phyloP scores from a whole-genome alignment of 2,113 vertebrate genomes.

The Etheostoma spectabile region DNA sequence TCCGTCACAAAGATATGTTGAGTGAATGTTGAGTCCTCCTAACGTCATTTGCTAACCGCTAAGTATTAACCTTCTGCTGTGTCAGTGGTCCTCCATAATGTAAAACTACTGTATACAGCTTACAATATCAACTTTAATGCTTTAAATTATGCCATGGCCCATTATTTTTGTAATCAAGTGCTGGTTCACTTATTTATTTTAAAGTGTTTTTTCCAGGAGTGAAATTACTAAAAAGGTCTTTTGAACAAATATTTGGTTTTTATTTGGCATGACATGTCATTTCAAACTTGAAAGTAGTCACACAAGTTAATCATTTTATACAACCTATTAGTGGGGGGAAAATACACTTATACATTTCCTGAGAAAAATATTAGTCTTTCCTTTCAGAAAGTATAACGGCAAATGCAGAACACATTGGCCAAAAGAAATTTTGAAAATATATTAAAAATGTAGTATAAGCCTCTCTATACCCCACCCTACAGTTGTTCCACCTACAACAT shows the following conservation, averaged over 20 bases:
- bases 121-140: background rate
- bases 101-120: background rate
- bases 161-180: slow-evolving; percentile 26
- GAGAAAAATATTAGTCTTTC: background rate
- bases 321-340: background rate
- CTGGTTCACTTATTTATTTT: background rate
- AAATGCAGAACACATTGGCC: slow-evolving; percentile 15
- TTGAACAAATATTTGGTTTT: background rate
- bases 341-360: background rate
- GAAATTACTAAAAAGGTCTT: background rate
- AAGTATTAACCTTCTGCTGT: background rate
- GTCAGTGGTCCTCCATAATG: background rate
- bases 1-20: background rate
- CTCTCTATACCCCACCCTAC: background rate
- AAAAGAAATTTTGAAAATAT: background rate
- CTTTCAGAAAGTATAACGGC: background rate
- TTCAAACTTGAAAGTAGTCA: background rate
- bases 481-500: background rate
- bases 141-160: background rate
- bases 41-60: background rate
- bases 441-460: background rate
- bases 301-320: background rate
- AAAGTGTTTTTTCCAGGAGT: background rate
- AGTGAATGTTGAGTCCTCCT: background rate
- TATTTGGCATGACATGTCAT: background rate